A percentile compares a stretch with the other conserved stretches of the same genome.
phyloP scores from a whole-genome alignment of 1,140 invertebrate species.

The Drosophila athabasca region DNA sequence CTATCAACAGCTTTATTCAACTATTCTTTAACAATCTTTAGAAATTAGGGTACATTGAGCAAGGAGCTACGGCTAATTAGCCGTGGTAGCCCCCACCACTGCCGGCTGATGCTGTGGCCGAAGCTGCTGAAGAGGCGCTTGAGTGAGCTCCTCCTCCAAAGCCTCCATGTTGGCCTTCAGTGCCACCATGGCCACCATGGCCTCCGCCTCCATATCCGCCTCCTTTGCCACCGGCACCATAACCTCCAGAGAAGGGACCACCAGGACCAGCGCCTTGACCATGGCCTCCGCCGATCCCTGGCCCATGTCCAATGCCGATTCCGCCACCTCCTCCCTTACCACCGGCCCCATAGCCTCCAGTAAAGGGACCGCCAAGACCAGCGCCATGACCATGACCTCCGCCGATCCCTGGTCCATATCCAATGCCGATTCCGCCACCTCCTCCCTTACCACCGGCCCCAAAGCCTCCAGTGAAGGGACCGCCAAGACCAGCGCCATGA shows the following conservation, averaged over 20 bases:
- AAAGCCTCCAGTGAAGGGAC: constrained; percentile 16
- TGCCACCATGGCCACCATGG: neutral
- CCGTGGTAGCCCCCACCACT: constrained; percentile 46
- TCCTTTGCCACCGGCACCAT: constrained; percentile 17
- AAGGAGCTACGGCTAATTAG: constrained; percentile 10
- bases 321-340: constrained; percentile 32
- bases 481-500: constrained; percentile 5
- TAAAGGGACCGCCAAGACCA: constrained; percentile 6
- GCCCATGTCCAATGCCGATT: constrained; percentile 14
- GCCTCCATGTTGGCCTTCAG: neutral
- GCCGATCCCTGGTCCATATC: neutral
- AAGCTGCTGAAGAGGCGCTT: constrained; percentile 15
- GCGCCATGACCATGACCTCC: constrained; percentile 15
- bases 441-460: constrained; percentile 21
- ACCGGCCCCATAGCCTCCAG: constrained; percentile 19
- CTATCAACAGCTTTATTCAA: constrained; percentile 37
- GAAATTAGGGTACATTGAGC: neutral
- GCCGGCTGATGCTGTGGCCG: constrained; percentile 9
- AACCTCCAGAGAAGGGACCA: constrained; percentile 10
- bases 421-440: constrained; percentile 27
- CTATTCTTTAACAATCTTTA: constrained; percentile 44
- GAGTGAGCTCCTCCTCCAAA: constrained; percentile 19
- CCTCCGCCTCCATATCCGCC: constrained; percentile 37
- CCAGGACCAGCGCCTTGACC: constrained; percentile 2
- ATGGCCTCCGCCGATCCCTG: constrained; percentile 14